These are phyloP conservation scores for Colostygia pectinataria DNA, from an alignment of 2,888 invertebrate genomes.

Conservation along the genomic window DNA sequence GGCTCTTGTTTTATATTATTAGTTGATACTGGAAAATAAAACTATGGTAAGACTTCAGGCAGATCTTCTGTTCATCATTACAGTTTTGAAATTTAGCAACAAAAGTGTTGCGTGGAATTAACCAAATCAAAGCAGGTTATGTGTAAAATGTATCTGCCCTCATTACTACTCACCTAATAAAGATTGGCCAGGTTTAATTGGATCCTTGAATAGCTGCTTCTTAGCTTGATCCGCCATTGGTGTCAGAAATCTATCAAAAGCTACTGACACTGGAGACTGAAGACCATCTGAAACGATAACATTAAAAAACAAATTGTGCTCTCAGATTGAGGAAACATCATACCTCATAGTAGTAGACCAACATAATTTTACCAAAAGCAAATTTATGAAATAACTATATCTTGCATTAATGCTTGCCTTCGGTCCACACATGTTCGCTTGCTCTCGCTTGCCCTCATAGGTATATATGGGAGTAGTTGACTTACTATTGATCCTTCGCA, in stretches of 20 bases:
- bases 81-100: too few relatives aligned
- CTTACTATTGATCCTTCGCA: conserved; percentile 51
- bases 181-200: conserved; percentile 83
- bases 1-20: conserved; percentile 42
- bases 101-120: too few relatives aligned
- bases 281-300: conserved; percentile 51
- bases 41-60: not conserved
- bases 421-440: too few relatives aligned
- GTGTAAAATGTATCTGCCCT: too few relatives aligned
- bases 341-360: too few relatives aligned
- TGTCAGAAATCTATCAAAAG: conserved; percentile 85
- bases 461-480: not conserved
- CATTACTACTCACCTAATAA: conserved; percentile 68
- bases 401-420: too few relatives aligned
- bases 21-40: conserved; percentile 51
- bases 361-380: not conserved
- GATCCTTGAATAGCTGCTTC: conserved; percentile 80
- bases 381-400: not conserved
- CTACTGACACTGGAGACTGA: conserved; percentile 82
- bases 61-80: too few relatives aligned
- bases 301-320: conserved; percentile 1
- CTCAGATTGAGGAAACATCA: not conserved
- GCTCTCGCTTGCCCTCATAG: too few relatives aligned
- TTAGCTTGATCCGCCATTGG: conserved; percentile 81
- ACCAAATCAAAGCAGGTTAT: too few relatives aligned